Conservation (phyloP, 2,113 vertebrate genomes). For the Pimephales promelas region DNA sequence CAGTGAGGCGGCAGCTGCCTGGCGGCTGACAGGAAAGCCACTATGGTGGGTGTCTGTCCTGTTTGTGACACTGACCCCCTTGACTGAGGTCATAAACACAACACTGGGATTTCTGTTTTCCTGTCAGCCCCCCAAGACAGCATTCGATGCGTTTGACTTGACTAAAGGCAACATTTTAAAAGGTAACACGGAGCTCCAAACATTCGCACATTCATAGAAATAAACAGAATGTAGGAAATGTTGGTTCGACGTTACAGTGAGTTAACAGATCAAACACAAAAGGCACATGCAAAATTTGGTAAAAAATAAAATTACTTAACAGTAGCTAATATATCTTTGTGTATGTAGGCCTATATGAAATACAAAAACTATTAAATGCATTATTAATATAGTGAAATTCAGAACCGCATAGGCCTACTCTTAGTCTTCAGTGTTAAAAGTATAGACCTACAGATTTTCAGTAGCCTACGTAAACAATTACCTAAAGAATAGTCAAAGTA, state of each 20-base stretch:
- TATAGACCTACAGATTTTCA: too few relatives aligned
- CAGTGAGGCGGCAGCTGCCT: slow-evolving; percentile 67
- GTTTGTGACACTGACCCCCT: slow-evolving; percentile 66
- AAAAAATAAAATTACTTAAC: too few relatives aligned
- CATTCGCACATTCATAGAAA: not conserved
- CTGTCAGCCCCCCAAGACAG: not conserved
- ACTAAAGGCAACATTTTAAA: not conserved
- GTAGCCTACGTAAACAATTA: too few relatives aligned
- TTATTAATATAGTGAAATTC: too few relatives aligned
- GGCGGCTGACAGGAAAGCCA: slow-evolving; percentile 63
- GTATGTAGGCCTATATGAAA: too few relatives aligned
- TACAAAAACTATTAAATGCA: too few relatives aligned
- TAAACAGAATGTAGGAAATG: not conserved
- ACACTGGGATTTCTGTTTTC: slow-evolving; percentile 56
- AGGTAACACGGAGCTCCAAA: not conserved
- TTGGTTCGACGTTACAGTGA: not conserved
- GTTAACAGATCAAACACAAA: too few relatives aligned
- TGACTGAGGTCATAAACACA: slow-evolving; percentile 66
- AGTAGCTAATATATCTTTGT: too few relatives aligned
- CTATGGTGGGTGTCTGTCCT: slow-evolving; percentile 65
- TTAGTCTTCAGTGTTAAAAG: too few relatives aligned
- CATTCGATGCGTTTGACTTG: not conserved
- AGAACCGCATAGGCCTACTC: too few relatives aligned
- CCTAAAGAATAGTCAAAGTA: too few relatives aligned
- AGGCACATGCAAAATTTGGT: too few relatives aligned